Conservation (phyloP, 2,113 vertebrate genomes). For the Porphyrio hochstetteri region DNA sequence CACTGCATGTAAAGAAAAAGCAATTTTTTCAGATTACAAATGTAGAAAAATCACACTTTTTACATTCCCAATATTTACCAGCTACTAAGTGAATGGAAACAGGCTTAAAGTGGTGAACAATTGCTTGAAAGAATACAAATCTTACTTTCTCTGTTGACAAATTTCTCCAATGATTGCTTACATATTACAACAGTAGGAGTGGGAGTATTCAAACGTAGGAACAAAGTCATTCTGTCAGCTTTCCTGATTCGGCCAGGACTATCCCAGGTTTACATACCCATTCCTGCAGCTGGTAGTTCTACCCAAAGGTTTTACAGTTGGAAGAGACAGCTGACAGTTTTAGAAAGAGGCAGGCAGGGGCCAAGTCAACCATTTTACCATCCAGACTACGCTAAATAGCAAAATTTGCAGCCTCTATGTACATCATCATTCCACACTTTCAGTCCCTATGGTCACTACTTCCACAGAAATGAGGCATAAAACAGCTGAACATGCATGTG, state of each 20-base stretch:
- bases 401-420: not conserved
- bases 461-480: not conserved
- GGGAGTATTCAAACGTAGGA: not conserved
- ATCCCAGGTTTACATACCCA: not conserved
- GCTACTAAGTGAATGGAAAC: not conserved
- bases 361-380: not conserved
- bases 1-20: slow-evolving; percentile 80
- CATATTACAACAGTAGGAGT: not conserved
- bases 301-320: not conserved
- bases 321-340: not conserved
- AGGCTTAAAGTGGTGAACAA: not conserved
- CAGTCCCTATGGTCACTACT: not conserved
- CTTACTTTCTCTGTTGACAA: not conserved
- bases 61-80: not conserved
- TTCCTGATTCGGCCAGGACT: not conserved
- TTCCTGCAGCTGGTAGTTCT: not conserved
- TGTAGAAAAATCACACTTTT: not conserved
- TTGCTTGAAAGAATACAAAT: not conserved
- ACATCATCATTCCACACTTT: not conserved
- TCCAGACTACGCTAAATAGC: not conserved
- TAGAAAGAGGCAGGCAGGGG: not conserved
- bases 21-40: slow-evolving; percentile 16
- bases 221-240: not conserved
- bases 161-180: not conserved
- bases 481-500: not conserved